Conservation (phyloP, 2,113 vertebrate species). For the Eidolon helvum region DNA sequence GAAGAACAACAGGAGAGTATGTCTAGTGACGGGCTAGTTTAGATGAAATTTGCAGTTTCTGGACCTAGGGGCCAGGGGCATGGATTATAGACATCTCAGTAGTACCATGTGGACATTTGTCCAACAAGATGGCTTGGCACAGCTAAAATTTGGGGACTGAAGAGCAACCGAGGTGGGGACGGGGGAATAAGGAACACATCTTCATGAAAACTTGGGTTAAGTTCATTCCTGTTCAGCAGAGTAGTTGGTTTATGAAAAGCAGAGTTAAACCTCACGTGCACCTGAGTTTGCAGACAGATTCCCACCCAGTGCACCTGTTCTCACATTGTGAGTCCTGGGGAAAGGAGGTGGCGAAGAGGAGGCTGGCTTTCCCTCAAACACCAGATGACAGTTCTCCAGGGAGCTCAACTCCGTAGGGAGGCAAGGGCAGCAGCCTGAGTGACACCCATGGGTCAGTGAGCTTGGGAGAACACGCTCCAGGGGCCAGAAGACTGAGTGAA, state of each 20-base stretch:
- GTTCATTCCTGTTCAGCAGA: neutral
- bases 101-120: neutral
- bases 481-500: neutral
- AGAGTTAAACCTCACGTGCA: neutral
- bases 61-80: neutral
- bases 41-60: neutral
- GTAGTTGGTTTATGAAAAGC: neutral
- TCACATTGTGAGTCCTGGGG: neutral
- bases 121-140: neutral
- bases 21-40: no score
- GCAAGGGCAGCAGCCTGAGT: neutral
- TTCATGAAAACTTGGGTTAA: neutral
- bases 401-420: neutral
- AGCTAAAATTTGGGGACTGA: neutral
- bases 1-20: neutral
- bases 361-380: neutral
- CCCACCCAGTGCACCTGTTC: neutral
- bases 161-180: rapidly evolving
- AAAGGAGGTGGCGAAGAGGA: neutral
- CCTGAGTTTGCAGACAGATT: neutral
- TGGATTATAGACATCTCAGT: neutral
- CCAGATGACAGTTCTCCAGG: neutral
- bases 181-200: neutral
- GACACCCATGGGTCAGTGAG: neutral
- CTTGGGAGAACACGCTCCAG: neutral